Evolutionary conservation across 2,113 vertebrate species (phyloP), one percentile per base, ranked within the genome.

Genomic region (Struthio camelus): DNA sequence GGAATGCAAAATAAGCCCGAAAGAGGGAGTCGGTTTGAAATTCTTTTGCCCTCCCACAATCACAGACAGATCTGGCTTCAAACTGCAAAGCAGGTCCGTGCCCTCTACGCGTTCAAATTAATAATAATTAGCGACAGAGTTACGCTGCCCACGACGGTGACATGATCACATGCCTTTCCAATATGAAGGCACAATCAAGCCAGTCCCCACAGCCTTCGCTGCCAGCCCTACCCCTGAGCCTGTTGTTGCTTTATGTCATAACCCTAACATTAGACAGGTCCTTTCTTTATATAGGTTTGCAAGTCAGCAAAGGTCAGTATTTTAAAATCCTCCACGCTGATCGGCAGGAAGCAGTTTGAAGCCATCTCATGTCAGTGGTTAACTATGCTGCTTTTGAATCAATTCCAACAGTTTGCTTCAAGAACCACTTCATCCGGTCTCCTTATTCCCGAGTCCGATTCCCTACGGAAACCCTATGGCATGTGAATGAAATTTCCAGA

Each of bases 341-440:
- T 66, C 94, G 23, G 40, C 95, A 93, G 95, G 96, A 87, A 96
- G 89, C 80, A 2, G 59, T 70, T 46, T 93, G 81, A 96, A 97
- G 95, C 95, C 96, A 94, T 73, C 93, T 87, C 76, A 27, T 93
- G 94, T 93, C 96, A 70, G 91, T 95, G 96, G 85, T 90, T 90
- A 58, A 88, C 94, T 90, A 0, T 56, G 92, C 97, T 88, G 96
- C 90, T 91, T 82, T 93, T 95, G 87, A 97, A 97, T 89, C 86
- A 0, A 88, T 91, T 95, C 96, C 96, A 95, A 94, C 85, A 51
- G 64, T 93, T 94, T 73, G 18, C 44, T 38, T 75, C 72, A 44
- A 53, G 59, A 53, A 53, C 38, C 67, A 56, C 93, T 96, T 40
- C 87, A 83, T 73, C 92, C 92, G 46, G 85, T 11, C 94, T 95